A percentile compares a stretch with the other conserved stretches of the same genome.
phyloP scores from a whole-genome alignment of 1,140 invertebrate species.

The Pectinophora gossypiella region DNA sequence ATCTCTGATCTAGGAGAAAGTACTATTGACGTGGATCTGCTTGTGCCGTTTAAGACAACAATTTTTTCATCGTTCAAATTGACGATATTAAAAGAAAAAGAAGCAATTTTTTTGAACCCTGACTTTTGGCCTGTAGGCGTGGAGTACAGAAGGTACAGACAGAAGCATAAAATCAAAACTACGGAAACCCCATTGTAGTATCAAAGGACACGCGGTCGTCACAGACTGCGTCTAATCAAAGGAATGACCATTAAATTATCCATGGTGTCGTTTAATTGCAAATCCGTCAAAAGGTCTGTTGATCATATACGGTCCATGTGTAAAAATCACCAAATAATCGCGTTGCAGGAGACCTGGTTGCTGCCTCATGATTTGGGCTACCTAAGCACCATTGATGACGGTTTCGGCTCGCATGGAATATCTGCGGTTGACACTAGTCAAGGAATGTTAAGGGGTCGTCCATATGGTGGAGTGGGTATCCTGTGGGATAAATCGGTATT shows the following conservation, averaged over 20 bases:
- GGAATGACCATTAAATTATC: neutral
- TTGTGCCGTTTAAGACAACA: too few species aligned
- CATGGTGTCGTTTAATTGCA: constrained; percentile 3
- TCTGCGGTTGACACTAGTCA: constrained; percentile 4
- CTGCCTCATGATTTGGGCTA: neutral
- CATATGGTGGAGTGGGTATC: constrained; percentile 4
- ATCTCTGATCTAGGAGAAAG: too few species aligned
- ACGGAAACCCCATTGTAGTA: too few species aligned
- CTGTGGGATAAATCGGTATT: constrained; percentile 5
- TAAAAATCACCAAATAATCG: neutral
- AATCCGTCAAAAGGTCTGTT: constrained; percentile 1
- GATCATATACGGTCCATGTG: neutral
- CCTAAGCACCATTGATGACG: neutral
- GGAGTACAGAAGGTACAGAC: too few species aligned
- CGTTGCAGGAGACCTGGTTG: constrained; percentile 9
- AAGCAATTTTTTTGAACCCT: too few species aligned
- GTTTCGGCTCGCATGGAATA: neutral
- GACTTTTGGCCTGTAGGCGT: too few species aligned
- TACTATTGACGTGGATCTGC: too few species aligned
- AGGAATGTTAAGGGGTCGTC: constrained; percentile 2
- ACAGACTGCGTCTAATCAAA: too few species aligned
- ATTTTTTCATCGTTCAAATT: too few species aligned
- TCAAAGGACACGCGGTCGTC: too few species aligned
- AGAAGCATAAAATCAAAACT: too few species aligned
- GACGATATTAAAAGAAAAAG: too few species aligned